A percentile compares a stretch with the other conserved stretches of the same genome.
phyloP scores from a whole-genome alignment of 2,113 vertebrate genomes.

The Catharus bicknelli region DNA sequence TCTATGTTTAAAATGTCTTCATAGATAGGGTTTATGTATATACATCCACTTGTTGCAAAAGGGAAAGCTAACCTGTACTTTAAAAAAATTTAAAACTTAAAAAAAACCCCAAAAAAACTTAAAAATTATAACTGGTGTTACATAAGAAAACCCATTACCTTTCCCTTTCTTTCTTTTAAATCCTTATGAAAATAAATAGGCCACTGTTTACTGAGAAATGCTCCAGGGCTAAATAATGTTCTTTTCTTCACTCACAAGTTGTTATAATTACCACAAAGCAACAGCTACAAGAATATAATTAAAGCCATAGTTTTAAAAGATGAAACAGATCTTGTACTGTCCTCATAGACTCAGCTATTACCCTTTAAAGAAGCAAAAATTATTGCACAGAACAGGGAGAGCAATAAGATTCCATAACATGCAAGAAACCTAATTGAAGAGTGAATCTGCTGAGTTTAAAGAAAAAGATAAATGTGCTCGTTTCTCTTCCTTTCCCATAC shows the following conservation, averaged over 20 bases:
- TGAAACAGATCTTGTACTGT: background rate
- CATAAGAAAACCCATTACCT: background rate
- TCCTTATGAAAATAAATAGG: constrained; percentile 15
- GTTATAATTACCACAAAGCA: constrained; percentile 38
- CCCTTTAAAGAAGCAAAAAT: constrained; percentile 25
- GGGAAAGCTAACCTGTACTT: background rate
- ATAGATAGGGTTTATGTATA: background rate
- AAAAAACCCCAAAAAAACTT: background rate
- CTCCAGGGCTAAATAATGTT: constrained; percentile 25
- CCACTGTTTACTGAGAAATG: constrained; percentile 10
- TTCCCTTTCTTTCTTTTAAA: background rate
- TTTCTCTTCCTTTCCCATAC: background rate
- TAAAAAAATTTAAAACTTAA: background rate
- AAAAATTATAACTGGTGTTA: background rate
- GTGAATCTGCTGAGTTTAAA: constrained; percentile 44
- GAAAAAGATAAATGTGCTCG: constrained; percentile 51
- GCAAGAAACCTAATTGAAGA: background rate
- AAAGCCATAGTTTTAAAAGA: constrained; percentile 38
- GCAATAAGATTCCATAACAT: background rate
- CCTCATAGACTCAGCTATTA: background rate
- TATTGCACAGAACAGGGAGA: background rate
- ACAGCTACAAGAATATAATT: constrained; percentile 26
- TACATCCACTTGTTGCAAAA: background rate
- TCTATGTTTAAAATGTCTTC: background rate
- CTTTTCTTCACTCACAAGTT: background rate